Evolutionary conservation across 1,140 invertebrate species (phyloP).

Genomic region (Drosophila nikananu): DNA sequence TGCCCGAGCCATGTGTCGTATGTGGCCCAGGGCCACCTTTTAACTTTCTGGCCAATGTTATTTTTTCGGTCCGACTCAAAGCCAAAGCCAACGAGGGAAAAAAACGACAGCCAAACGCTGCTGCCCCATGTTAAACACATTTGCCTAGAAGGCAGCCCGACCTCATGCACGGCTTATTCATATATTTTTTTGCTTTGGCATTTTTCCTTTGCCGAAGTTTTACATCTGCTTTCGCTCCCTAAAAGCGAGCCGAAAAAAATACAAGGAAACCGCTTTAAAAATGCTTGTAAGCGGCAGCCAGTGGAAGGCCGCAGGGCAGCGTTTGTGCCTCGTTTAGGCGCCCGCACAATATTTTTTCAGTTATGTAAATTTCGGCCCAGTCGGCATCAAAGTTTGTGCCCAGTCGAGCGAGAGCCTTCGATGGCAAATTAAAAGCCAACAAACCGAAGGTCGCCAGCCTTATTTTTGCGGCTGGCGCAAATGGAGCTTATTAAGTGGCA

Average conservation of each 20-base stretch:
- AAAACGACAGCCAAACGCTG: slow-evolving; percentile 15
- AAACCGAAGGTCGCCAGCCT: slow-evolving; percentile 32
- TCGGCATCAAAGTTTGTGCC: slow-evolving; percentile 32
- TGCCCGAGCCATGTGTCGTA: slow-evolving; percentile 34
- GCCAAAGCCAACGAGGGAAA: slow-evolving; percentile 14
- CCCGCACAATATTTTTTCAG: slow-evolving; percentile 59
- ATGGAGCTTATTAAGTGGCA: slow-evolving; percentile 56
- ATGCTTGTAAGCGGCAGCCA: slow-evolving; percentile 52
- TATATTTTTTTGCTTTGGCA: slow-evolving; percentile 27
- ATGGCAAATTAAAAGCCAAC: slow-evolving; percentile 56
- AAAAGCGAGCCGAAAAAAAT: slow-evolving; percentile 11
- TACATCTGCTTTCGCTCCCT: slow-evolving; percentile 48
- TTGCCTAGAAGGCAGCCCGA: slow-evolving; percentile 53
- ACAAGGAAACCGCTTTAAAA: slow-evolving; percentile 50
- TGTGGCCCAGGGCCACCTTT: slow-evolving; percentile 50
- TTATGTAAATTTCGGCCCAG: slow-evolving; percentile 56
- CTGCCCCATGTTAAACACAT: slow-evolving; percentile 52
- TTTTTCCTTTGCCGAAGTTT: slow-evolving; percentile 46
- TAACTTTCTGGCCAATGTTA: slow-evolving; percentile 48
- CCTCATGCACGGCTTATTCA: slow-evolving; percentile 59
- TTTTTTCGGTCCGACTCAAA: slow-evolving; percentile 31
- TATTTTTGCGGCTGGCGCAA: slow-evolving; percentile 36
- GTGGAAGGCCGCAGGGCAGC: slow-evolving; percentile 52
- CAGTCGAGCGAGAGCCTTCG: slow-evolving; percentile 40
- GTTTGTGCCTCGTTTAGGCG: slow-evolving; percentile 57